Percentiles rank a stretch among this genome's conserved stretches.
These are phyloP conservation scores for Thamnophis elegans DNA, from an alignment of 2,797 vertebrate genomes.

Conservation along the genomic window DNA sequence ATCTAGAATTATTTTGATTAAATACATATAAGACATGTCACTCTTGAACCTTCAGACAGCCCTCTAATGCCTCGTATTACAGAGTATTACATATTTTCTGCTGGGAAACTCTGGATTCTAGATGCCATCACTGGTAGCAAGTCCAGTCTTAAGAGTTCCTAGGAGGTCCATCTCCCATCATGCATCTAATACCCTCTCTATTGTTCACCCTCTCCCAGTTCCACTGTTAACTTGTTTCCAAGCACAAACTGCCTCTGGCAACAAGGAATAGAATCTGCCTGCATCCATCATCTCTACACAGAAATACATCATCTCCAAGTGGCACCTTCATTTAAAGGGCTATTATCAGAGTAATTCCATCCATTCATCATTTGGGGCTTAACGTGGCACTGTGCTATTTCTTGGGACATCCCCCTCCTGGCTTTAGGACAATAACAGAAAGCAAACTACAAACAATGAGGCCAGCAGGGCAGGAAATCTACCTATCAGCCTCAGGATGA, in stretches of 20 bases:
- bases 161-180: neutral
- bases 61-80: neutral
- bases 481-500: neutral
- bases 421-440: conserved; percentile 6
- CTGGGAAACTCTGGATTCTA: neutral
- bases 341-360: conserved; percentile 48
- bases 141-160: neutral
- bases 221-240: neutral
- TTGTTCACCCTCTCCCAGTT: neutral
- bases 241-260: neutral
- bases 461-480: neutral
- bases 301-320: conserved; percentile 23
- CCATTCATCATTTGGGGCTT: conserved; percentile 45
- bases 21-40: neutral
- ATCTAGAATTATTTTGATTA: neutral
- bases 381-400: neutral
- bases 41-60: neutral
- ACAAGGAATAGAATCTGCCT: conserved; percentile 8
- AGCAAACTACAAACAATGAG: neutral
- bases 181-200: neutral
- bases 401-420: neutral
- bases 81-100: neutral
- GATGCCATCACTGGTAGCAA: neutral
- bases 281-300: conserved; percentile 43
- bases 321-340: conserved; percentile 56